Conservation (phyloP, 1,140 invertebrate species). For the Rhopalosiphum maidis region DNA sequence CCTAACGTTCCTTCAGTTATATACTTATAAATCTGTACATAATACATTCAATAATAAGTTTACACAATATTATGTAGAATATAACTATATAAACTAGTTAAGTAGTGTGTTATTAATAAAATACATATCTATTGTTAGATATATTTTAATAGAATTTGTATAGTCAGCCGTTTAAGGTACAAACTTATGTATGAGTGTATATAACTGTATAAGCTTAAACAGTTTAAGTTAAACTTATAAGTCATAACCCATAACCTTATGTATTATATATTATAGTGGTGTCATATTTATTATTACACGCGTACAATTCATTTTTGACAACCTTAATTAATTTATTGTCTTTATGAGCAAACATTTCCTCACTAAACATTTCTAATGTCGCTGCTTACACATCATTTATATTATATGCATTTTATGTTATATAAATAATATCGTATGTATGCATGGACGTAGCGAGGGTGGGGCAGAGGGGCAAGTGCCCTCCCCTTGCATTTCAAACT, state of each 20-base stretch:
- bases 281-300: not conserved
- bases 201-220: not conserved
- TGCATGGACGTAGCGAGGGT: too few relatives aligned
- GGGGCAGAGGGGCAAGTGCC: too few relatives aligned
- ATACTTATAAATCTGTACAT: not conserved
- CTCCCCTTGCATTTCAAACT: too few relatives aligned
- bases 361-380: not conserved
- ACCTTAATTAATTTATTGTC: not conserved
- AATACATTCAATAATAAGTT: not conserved
- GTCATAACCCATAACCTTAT: not conserved
- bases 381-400: not conserved
- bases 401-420: not conserved
- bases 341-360: not conserved
- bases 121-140: not conserved
- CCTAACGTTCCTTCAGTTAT: not conserved
- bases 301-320: not conserved
- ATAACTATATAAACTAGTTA: not conserved
- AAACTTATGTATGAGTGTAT: not conserved
- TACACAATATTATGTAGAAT: not conserved
- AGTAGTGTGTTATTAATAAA: too few relatives aligned
- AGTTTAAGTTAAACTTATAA: not conserved
- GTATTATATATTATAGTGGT: not conserved
- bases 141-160: not conserved
- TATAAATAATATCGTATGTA: not conserved
- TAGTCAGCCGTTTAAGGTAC: not conserved